These are phyloP conservation scores for Caenorhabditis brenneri DNA, from an alignment of 1,140 invertebrate genomes.

Conservation along the genomic window DNA sequence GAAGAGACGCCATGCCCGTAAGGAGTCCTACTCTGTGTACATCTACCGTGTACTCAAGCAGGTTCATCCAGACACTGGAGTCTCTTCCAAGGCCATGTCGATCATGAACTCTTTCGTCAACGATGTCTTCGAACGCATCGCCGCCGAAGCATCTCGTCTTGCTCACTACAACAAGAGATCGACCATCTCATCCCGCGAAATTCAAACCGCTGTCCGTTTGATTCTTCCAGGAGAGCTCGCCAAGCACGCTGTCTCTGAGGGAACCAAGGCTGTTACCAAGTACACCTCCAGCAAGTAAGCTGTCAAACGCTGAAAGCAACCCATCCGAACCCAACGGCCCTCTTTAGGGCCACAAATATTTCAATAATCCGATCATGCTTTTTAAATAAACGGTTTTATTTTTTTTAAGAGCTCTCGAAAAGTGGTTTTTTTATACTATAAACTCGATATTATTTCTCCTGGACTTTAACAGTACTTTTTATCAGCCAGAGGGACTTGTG, in stretches of 20 bases:
- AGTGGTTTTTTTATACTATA: no score
- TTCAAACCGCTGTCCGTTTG: slow-evolving; percentile 72
- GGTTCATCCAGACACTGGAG: slow-evolving; percentile 73
- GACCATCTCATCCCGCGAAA: slow-evolving; percentile 72
- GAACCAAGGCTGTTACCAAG: slow-evolving; percentile 56
- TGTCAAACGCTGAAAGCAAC: not conserved
- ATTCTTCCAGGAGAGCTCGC: slow-evolving; percentile 68
- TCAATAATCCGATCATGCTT: no score
- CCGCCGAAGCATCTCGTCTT: slow-evolving; percentile 77
- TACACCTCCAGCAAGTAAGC: slow-evolving; percentile 57
- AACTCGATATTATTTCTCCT: no score
- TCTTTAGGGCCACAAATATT: no score
- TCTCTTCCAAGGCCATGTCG: slow-evolving; percentile 75
- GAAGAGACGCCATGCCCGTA: slow-evolving; percentile 71
- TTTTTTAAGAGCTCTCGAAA: no score
- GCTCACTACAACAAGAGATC: slow-evolving; percentile 79
- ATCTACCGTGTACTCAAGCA: slow-evolving; percentile 70
- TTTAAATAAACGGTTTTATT: no score
- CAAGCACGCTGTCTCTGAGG: slow-evolving; percentile 57
- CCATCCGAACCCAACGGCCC: not conserved
- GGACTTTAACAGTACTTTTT: no score
- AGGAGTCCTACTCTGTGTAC: slow-evolving; percentile 70
- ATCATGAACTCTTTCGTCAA: slow-evolving; percentile 79
- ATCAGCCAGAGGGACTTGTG: no score
- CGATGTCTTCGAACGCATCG: slow-evolving; percentile 78